Evolutionary conservation across 2,113 vertebrate species (phyloP), one percentile per base, ranked within the genome.

Genomic region (Cichladusa arquata): DNA sequence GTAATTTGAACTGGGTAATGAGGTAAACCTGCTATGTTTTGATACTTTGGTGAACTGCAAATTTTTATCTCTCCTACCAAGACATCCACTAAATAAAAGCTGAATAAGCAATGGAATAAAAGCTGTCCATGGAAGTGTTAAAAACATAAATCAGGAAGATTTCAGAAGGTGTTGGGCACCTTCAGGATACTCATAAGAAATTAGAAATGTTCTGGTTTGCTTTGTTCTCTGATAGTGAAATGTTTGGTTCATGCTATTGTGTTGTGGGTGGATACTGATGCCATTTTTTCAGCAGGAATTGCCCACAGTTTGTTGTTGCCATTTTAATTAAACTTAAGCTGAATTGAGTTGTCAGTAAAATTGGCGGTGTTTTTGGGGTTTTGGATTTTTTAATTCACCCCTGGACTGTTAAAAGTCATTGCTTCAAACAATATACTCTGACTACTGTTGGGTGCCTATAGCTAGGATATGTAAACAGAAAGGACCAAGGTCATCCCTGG

Each of bases 321-420:
- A 51, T 90, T 95, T 94, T 85, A 92, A 48, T 95, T 95, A 94
- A 92, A 81, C 26, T 2, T n/a, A 48, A 91, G 42, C 26, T 94
- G 62, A 83, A 90, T 70, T 85, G 51, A 80, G 24, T 76, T 91
- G 40, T 88, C 79, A 67, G 64, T 88, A 90, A 92, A 91, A 90
- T 48, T 62, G 33, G 20, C 42, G 87, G 31, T 4, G 4, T 5
- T 45, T 79, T 56, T 56, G 5, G 6, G 2, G 6, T 8, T 65
- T 65, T 34, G 12, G 1, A 14, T 60, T 74, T 70, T 71, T 69
- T 14, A 76, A 89, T 84, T 93, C 69, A 95, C 53, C n/a, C 72
- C 48, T 76, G 36, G 71, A 33, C 33, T 83, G 17, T 74, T 90
- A 93, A 91, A 92, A 66, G 73, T 58, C 86, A 86, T 77, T 93